Conservation (phyloP, 2,797 vertebrate genomes). For the Megalops cyprinoides region DNA sequence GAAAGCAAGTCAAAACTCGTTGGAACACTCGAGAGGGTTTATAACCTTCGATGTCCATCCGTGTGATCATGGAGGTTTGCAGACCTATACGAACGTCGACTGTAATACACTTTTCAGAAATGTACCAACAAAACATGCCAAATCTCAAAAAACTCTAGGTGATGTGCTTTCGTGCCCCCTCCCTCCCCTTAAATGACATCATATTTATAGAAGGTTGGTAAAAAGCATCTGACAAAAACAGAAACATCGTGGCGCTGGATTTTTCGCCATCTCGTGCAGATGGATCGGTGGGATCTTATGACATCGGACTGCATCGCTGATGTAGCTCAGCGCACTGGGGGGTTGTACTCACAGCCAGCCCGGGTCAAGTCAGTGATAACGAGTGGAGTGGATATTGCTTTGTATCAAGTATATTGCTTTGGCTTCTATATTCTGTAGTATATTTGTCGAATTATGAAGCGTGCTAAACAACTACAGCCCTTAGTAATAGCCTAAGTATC, state of each 20-base stretch:
- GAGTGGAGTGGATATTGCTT: background rate
- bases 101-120: too few relatives aligned
- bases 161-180: background rate
- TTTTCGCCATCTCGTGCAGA: conserved; percentile 13
- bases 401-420: background rate
- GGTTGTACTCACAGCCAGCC: background rate
- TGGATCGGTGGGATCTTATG: conserved; percentile 16
- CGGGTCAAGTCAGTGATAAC: conserved; percentile 3
- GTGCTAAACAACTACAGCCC: too few relatives aligned
- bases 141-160: background rate
- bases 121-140: too few relatives aligned
- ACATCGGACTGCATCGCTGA: conserved; percentile 5
- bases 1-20: background rate
- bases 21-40: background rate
- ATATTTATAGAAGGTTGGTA: conserved; percentile 3
- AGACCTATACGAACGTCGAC: too few relatives aligned
- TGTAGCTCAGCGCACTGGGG: conserved; percentile 8
- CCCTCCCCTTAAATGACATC: background rate
- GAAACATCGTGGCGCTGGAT: conserved; percentile 6
- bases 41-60: too few relatives aligned
- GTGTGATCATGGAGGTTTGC: too few relatives aligned
- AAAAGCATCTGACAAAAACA: conserved; percentile 10
- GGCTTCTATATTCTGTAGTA: too few relatives aligned
- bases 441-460: too few relatives aligned
- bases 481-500: too few relatives aligned